Conservation (phyloP, 2,797 vertebrate genomes). For the Labroides dimidiatus region DNA sequence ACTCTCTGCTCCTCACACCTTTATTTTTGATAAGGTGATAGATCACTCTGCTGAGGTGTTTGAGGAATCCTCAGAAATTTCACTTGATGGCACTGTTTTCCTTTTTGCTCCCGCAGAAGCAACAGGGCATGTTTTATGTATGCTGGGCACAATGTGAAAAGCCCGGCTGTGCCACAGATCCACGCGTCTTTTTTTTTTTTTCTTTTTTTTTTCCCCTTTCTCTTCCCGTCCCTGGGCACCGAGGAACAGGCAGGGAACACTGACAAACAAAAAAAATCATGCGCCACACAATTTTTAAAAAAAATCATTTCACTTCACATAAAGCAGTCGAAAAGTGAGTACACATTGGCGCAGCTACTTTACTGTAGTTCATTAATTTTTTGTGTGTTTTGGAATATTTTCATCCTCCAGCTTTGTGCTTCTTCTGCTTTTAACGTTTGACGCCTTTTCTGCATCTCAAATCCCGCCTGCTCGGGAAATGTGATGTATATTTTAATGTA, state of each 20-base stretch:
- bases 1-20: not conserved
- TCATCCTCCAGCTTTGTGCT: constrained; percentile 8
- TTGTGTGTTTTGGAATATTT: constrained; percentile 32
- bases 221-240: constrained; percentile 66
- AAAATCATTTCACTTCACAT: constrained; percentile 39
- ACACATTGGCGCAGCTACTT: constrained; percentile 38
- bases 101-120: constrained; percentile 87
- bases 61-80: constrained; percentile 94
- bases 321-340: constrained; percentile 48
- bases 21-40: constrained; percentile 46
- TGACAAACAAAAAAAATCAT: constrained; percentile 63
- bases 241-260: constrained; percentile 43
- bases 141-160: constrained; percentile 77
- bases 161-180: constrained; percentile 66
- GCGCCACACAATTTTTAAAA: constrained; percentile 29
- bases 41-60: constrained; percentile 65
- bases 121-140: constrained; percentile 85
- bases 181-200: constrained; percentile 43
- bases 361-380: constrained; percentile 40
- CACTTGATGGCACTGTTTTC: constrained; percentile 99
- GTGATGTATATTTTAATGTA: constrained; percentile 79
- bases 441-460: constrained; percentile 4
- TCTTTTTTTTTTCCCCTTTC: constrained; percentile 25
- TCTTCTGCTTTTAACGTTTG: constrained; percentile 2
- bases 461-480: constrained; percentile 15